Evolutionary conservation across 2,797 vertebrate genomes (phyloP).

Genomic region (Spheniscus humboldti): DNA sequence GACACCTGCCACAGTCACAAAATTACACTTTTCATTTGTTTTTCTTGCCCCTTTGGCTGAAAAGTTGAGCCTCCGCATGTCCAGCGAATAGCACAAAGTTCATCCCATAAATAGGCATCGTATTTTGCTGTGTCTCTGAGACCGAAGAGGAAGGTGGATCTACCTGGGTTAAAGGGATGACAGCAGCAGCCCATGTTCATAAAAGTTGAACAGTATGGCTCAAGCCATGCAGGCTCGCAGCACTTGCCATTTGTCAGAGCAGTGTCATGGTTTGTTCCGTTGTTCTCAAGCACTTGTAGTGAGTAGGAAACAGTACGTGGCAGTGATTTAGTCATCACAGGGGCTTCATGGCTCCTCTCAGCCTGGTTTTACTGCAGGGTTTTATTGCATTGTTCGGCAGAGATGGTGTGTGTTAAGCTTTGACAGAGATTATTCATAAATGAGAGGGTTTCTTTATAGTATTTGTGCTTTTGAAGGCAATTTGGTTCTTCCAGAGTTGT

Average conservation of each 20-base stretch:
- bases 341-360: not conserved
- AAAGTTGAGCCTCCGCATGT: not conserved
- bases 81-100: not conserved
- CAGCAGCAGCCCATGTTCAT: not conserved
- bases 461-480: not conserved
- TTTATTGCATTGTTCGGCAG: not conserved
- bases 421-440: slow-evolving; percentile 3
- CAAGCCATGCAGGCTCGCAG: accelerated
- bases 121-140: not conserved
- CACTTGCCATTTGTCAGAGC: not conserved
- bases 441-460: not conserved
- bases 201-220: accelerated
- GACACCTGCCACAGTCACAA: not conserved
- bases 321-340: not conserved
- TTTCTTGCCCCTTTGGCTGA: not conserved
- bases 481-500: not conserved
- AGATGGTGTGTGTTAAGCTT: not conserved
- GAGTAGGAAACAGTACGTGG: accelerated
- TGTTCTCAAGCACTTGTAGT: not conserved
- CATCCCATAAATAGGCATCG: not conserved
- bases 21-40: not conserved
- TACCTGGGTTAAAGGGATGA: not conserved
- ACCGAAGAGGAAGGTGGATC: not conserved
- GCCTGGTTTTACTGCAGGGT: not conserved
- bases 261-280: accelerated